These are phyloP conservation scores for Pseudoatta argentina DNA, from an alignment of 1,140 invertebrate genomes.

Conservation along the genomic window DNA sequence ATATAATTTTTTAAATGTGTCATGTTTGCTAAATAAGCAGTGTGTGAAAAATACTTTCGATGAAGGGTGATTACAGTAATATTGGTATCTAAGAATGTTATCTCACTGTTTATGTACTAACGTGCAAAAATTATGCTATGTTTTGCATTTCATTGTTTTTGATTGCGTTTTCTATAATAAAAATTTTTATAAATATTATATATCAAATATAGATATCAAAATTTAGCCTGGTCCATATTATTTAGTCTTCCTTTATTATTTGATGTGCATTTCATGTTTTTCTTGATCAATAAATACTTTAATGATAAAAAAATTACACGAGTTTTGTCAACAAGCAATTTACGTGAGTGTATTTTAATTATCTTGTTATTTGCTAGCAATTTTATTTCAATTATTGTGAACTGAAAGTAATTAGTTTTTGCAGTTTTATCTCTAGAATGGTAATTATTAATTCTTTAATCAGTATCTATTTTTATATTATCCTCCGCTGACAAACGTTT, in stretches of 20 bases:
- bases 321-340: neutral
- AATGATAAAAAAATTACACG: too few species aligned
- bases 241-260: too few species aligned
- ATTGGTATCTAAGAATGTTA: conserved; percentile 2
- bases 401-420: neutral
- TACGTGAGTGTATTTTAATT: neutral
- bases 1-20: neutral
- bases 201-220: too few species aligned
- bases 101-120: neutral
- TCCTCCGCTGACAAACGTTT: neutral
- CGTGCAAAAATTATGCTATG: neutral
- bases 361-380: neutral
- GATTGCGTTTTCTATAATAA: too few species aligned
- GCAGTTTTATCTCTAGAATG: neutral
- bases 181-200: too few species aligned
- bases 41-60: neutral
- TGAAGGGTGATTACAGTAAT: neutral
- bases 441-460: neutral
- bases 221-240: too few species aligned
- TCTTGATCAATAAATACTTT: neutral
- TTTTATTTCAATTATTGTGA: neutral
- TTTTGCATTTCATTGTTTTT: neutral
- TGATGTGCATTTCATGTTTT: neutral
- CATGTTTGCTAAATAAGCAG: neutral
- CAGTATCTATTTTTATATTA: conserved; percentile 19